phyloP scores from a whole-genome alignment of 2,113 vertebrate species.

The Corythornis madagascariensis region DNA sequence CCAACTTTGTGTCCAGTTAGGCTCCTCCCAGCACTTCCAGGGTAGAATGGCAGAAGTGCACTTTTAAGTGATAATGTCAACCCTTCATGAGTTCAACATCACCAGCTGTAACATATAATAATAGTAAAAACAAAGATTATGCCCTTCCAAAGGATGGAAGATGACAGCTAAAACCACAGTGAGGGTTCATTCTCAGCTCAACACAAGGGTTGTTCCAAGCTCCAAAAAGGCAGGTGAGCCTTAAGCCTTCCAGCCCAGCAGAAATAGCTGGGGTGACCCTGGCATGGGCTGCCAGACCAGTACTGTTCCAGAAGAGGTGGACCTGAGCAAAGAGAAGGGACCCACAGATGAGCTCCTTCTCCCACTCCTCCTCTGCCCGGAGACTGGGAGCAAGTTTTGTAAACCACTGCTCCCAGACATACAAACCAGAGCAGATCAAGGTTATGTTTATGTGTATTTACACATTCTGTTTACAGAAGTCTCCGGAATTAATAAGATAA shows the following conservation, averaged over 20 bases:
- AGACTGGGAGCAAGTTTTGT: background rate
- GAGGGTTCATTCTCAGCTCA: background rate
- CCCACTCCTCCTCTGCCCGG: background rate
- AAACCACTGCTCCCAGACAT: background rate
- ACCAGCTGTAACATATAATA: background rate
- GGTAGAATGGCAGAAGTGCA: background rate
- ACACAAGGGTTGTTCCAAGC: background rate
- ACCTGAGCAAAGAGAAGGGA: background rate
- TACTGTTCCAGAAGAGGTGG: background rate
- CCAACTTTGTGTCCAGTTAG: rapidly evolving
- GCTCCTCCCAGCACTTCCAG: background rate
- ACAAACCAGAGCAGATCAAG: slow-evolving; percentile 1
- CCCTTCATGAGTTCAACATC: background rate
- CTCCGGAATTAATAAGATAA: slow-evolving; percentile 8
- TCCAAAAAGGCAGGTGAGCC: background rate
- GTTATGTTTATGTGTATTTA: background rate
- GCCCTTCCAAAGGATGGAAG: background rate
- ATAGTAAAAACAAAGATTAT: background rate
- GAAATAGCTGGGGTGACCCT: background rate
- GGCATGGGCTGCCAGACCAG: background rate
- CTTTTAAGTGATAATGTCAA: background rate
- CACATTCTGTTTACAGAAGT: slow-evolving; percentile 1
- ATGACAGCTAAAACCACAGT: background rate
- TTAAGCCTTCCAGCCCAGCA: background rate
- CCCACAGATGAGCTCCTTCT: background rate